Conservation (phyloP, 2,888 invertebrate genomes). For the Allophyes oxyacanthae region DNA sequence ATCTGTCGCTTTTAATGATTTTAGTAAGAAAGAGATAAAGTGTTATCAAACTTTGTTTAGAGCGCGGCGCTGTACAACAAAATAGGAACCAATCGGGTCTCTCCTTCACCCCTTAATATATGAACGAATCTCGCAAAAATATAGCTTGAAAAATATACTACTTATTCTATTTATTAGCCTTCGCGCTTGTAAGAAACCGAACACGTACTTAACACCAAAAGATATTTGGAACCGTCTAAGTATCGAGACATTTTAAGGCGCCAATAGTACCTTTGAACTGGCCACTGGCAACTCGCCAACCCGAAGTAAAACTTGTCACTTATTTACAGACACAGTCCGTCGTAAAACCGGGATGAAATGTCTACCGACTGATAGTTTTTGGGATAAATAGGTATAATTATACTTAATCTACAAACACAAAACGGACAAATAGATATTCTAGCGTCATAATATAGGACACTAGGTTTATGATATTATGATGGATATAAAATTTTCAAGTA, state of each 20-base stretch:
- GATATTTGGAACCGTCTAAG: background rate
- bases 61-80: too few relatives aligned
- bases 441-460: too few relatives aligned
- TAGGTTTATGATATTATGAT: too few relatives aligned
- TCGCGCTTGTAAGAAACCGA: constrained; percentile 8
- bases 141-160: too few relatives aligned
- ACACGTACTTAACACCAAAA: too few relatives aligned
- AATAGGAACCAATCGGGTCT: too few relatives aligned
- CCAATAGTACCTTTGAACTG: constrained; percentile 20
- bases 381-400: constrained; percentile 1
- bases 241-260: constrained; percentile 3
- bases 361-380: constrained; percentile 17
- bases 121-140: background rate
- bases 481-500: too few relatives aligned
- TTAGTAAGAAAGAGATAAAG: too few relatives aligned
- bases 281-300: constrained; percentile 30
- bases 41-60: too few relatives aligned
- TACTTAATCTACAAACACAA: too few relatives aligned
- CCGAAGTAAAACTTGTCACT: constrained; percentile 11
- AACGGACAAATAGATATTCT: too few relatives aligned
- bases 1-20: too few relatives aligned
- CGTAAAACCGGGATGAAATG: constrained; percentile 29
- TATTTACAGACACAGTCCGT: constrained; percentile 17
- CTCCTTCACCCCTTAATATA: constrained; percentile 14
- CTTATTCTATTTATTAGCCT: constrained; percentile 6